Base-by-base conservation (phyloP, 2,797 vertebrate genomes). In the Acestrorhynchus altus region DNA sequence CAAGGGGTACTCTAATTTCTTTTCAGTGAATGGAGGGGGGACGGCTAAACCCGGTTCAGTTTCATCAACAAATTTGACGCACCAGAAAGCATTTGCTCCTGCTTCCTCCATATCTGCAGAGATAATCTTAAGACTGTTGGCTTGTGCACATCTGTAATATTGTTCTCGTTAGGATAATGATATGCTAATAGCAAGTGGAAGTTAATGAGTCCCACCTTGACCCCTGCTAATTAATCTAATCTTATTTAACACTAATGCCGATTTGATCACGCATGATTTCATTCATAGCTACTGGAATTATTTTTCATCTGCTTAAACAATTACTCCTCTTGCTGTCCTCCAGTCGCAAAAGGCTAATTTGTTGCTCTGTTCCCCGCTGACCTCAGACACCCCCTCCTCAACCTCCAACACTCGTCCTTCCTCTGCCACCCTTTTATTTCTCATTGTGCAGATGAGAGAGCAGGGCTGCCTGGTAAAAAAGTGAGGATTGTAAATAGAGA, bases 1-100 rank as follows among this genome's bases (percentile, higher is more conserved):
- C 75, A 28, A 13, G 75, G 52, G 75, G 47, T 31, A 28, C 70
- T 81, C 70, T 63, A 56, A 81, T 81, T 77, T 77, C 69, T 61
- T 24, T 24, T 22, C 47, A 74, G 10, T 69, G 64, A 20, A 69
- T 26, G 46, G 46, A n/a, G 47, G 47, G 56, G 10, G 22, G 54
- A 12, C 11, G 2, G 24, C 4, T 39, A 20, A 42, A 35, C 4
- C 11, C 42, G 73, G 13, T 16, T 71, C 24, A 11, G 56, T 69
- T 71, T 78, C 35, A 42, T 26, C 56, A 13, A 54, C 67, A 54
- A 26, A 46, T 61, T 57, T 28, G 66, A 71, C 47, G 22, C 76
- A 47, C 35, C 57, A 18, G 47, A 61, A 47, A 54, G 24, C 44
- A 65, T 66, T 44, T 28, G 2, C 13, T 16, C 8, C 18, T 16